A percentile compares a stretch with the other conserved stretches of the same genome.
Conservation (phyloP, 2,797 vertebrate genomes). For the Myotis pilosus region DNA sequence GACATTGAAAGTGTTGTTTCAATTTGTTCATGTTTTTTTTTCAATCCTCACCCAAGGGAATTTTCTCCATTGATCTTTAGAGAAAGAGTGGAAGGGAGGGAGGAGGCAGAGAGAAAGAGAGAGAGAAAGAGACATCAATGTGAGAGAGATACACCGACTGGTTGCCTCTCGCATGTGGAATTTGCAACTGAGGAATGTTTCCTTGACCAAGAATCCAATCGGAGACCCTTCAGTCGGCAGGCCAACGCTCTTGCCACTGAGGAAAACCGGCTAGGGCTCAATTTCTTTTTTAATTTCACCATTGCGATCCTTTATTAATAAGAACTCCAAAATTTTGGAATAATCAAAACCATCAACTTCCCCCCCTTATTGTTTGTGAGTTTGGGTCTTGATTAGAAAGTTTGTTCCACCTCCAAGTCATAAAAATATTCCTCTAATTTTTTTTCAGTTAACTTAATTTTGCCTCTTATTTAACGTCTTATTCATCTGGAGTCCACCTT, state of each 20-base stretch:
- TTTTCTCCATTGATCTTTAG: too few relatives aligned
- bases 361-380: background rate
- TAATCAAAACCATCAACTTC: background rate
- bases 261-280: too few relatives aligned
- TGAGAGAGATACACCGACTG: too few relatives aligned
- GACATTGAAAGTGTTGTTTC: background rate
- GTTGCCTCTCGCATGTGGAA: too few relatives aligned
- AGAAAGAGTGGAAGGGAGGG: too few relatives aligned
- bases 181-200: too few relatives aligned
- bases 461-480: background rate
- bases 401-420: background rate
- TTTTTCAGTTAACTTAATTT: background rate
- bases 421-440: background rate
- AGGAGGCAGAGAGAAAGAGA: too few relatives aligned
- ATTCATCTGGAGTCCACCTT: background rate
- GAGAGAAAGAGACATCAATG: too few relatives aligned
- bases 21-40: background rate
- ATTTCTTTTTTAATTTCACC: background rate
- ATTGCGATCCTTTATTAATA: background rate
- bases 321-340: background rate
- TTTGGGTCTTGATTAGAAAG: background rate
- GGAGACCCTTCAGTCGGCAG: too few relatives aligned
- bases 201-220: too few relatives aligned
- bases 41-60: too few relatives aligned
- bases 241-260: too few relatives aligned